Evolutionary conservation across 2,797 vertebrate species (phyloP).

Genomic region (Mus caroli): DNA sequence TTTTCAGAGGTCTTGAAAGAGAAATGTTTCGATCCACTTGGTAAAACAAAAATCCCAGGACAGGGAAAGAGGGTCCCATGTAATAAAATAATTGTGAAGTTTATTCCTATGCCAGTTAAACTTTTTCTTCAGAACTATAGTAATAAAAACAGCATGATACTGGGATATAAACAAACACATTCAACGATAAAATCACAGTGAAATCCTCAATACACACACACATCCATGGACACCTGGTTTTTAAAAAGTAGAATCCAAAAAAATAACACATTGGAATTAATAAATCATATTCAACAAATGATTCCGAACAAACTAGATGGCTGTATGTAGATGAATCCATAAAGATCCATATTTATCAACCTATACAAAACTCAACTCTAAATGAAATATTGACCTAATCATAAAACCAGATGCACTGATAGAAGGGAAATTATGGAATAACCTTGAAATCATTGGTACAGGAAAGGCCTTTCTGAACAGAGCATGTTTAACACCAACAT

Average conservation of each 20-base stretch:
- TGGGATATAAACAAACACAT: neutral
- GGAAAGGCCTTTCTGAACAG: neutral
- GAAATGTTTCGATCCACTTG: neutral
- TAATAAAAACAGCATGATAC: neutral
- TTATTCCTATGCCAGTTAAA: neutral
- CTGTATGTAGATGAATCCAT: neutral
- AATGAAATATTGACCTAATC: neutral
- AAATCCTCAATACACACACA: neutral
- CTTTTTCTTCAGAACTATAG: neutral
- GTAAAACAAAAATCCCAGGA: neutral
- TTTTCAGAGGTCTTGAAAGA: neutral
- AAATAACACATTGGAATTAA: neutral
- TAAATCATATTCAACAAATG: neutral
- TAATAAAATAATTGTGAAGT: neutral
- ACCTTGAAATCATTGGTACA: neutral
- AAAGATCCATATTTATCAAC: neutral
- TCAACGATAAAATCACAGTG: neutral
- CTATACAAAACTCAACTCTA: neutral
- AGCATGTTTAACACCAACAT: neutral
- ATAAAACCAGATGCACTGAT: neutral
- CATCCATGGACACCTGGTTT: neutral
- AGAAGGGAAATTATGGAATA: neutral
- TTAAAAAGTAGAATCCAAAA: neutral
- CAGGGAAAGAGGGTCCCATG: neutral
- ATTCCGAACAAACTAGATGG: neutral